Evolutionary conservation across 2,888 invertebrate species (phyloP).

Genomic region (Acronicta leporina): DNA sequence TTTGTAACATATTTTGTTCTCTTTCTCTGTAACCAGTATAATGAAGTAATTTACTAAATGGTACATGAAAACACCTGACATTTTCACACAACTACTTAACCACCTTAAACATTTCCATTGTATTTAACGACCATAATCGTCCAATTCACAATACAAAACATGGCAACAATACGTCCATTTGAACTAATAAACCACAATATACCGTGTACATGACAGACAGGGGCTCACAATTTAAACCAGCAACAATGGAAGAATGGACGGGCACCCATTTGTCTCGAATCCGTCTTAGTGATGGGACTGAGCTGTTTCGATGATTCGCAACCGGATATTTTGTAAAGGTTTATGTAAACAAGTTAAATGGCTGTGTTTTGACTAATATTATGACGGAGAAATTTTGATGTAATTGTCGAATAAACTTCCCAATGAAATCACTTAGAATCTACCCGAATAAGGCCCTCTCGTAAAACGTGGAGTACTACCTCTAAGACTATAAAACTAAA

Average conservation of each 20-base stretch:
- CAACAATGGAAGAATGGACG: slow-evolving; percentile 51
- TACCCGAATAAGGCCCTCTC: slow-evolving; percentile 17
- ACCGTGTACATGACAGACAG: slow-evolving; percentile 50
- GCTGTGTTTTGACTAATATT: background rate
- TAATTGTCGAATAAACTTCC: background rate
- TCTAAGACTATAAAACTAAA: slow-evolving; percentile 3
- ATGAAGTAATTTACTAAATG: background rate
- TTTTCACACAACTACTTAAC: slow-evolving; percentile 14
- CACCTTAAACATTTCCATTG: slow-evolving; percentile 23
- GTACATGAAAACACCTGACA: slow-evolving; percentile 2
- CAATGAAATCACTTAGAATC: too few species aligned
- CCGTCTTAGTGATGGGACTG: slow-evolving; percentile 26
- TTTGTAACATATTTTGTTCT: too few species aligned
- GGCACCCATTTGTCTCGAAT: slow-evolving; percentile 53
- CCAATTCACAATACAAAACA: slow-evolving; percentile 52
- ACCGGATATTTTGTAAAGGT: background rate
- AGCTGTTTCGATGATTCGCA: slow-evolving; percentile 19
- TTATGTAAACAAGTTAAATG: slow-evolving; percentile 1
- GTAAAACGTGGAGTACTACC: slow-evolving; percentile 28
- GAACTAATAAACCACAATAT: slow-evolving; percentile 48
- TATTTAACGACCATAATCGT: slow-evolving; percentile 43
- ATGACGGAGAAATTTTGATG: background rate
- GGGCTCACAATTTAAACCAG: slow-evolving; percentile 56
- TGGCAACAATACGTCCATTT: slow-evolving; percentile 52
- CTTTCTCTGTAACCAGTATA: too few species aligned